phyloP scores from a whole-genome alignment of 2,888 invertebrate genomes.

The Apotomis betuletana region DNA sequence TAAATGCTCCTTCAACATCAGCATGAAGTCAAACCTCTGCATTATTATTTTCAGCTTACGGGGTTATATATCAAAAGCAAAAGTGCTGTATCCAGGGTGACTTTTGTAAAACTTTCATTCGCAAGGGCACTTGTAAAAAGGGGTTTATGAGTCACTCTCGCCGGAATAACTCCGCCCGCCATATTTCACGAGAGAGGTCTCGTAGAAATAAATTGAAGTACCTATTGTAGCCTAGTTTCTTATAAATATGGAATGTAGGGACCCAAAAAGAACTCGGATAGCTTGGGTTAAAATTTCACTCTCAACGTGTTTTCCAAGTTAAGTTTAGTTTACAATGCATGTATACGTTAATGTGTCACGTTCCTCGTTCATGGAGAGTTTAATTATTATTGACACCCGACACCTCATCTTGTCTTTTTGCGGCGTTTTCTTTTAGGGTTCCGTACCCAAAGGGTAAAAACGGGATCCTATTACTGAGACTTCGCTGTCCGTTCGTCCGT shows the following conservation, averaged over 20 bases:
- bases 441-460: no score
- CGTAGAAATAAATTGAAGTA: conserved; percentile 12
- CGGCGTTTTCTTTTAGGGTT: no score
- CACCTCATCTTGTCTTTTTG: no score
- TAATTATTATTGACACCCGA: no score
- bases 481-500: no score
- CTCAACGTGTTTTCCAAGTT: no score
- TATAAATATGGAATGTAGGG: not conserved
- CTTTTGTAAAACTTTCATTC: conserved; percentile 30
- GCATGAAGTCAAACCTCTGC: not conserved
- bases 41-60: not conserved
- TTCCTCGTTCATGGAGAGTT: no score
- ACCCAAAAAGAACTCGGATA: not conserved
- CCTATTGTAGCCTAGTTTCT: conserved; percentile 2
- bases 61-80: conserved; percentile 20
- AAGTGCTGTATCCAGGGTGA: conserved; percentile 17
- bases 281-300: no score
- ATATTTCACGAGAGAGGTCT: conserved; percentile 21
- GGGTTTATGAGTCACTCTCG: conserved; percentile 28
- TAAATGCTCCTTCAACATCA: no score
- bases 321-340: no score
- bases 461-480: no score
- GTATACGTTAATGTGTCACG: no score
- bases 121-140: conserved; percentile 21
- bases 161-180: conserved; percentile 17